Evolutionary conservation across 2,797 vertebrate genomes (phyloP).

Genomic region (Decapterus maruadsi): DNA sequence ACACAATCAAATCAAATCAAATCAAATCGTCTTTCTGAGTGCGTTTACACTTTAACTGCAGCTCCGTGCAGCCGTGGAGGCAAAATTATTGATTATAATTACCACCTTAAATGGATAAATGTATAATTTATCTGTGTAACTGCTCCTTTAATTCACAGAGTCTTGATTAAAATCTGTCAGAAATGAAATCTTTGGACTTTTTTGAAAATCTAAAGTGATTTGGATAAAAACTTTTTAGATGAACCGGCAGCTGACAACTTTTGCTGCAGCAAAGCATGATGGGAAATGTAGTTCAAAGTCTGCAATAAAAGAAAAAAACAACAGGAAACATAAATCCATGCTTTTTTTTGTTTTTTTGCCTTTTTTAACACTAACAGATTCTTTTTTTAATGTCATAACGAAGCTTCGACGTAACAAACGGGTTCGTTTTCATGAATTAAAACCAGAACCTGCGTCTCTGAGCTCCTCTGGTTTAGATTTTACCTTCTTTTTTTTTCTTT

Average conservation of each 20-base stretch:
- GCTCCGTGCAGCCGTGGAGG: neutral
- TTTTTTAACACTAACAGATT: neutral
- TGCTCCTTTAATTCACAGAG: neutral
- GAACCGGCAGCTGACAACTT: no score
- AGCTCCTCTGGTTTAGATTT: neutral
- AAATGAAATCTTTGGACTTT: neutral
- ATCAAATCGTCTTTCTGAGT: constrained; percentile 26
- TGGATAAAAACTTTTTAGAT: no score
- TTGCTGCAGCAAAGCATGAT: neutral
- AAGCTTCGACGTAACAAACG: neutral
- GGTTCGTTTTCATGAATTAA: neutral
- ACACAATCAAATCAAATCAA: neutral
- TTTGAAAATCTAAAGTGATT: neutral
- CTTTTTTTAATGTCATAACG: neutral
- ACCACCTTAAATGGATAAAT: neutral
- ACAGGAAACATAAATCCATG: no score
- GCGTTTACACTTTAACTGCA: constrained; percentile 47
- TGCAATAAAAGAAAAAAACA: no score
- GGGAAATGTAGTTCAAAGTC: neutral
- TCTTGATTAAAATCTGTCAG: neutral
- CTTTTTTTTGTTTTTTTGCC: neutral
- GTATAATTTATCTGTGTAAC: neutral
- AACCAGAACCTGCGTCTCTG: neutral
- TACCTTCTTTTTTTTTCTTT: no score
- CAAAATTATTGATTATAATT: no score